Percentiles rank a stretch among this genome's conserved stretches.
phyloP scores from a whole-genome alignment of 2,888 invertebrate species.

The Trichopoda pennipes region DNA sequence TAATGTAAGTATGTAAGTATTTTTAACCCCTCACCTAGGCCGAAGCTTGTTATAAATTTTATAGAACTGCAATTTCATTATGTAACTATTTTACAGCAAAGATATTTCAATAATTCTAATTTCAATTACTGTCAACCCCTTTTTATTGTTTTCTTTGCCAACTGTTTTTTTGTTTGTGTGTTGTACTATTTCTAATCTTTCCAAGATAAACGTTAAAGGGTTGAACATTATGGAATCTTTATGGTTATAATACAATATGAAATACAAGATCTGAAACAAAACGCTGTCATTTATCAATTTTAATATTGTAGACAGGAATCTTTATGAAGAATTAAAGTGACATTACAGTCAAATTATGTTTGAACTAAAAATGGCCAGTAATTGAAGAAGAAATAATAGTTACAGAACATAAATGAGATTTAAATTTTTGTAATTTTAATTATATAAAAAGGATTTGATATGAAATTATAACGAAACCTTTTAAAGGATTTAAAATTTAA shows the following conservation, averaged over 20 bases:
- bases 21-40: neutral
- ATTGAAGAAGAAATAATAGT: constrained; percentile 1
- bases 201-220: constrained; percentile 36
- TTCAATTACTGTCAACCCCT: constrained; percentile 25
- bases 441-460: too few relatives aligned
- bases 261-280: neutral
- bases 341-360: constrained; percentile 24
- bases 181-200: neutral
- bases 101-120: constrained; percentile 13
- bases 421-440: too few relatives aligned
- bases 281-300: constrained; percentile 58
- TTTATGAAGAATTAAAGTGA: constrained; percentile 30
- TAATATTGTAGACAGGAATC: constrained; percentile 22
- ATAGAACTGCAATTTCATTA: constrained; percentile 23
- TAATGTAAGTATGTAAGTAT: neutral
- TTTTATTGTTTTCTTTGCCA: neutral
- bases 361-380: constrained; percentile 17
- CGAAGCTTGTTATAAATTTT: neutral
- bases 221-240: constrained; percentile 22
- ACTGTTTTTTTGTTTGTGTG: neutral
- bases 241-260: too few relatives aligned
- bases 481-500: too few relatives aligned
- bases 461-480: too few relatives aligned
- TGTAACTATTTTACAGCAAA: constrained; percentile 20
- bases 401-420: neutral